Base-by-base conservation (phyloP, 2,888 invertebrate genomes). In the Conomelus anceps region DNA sequence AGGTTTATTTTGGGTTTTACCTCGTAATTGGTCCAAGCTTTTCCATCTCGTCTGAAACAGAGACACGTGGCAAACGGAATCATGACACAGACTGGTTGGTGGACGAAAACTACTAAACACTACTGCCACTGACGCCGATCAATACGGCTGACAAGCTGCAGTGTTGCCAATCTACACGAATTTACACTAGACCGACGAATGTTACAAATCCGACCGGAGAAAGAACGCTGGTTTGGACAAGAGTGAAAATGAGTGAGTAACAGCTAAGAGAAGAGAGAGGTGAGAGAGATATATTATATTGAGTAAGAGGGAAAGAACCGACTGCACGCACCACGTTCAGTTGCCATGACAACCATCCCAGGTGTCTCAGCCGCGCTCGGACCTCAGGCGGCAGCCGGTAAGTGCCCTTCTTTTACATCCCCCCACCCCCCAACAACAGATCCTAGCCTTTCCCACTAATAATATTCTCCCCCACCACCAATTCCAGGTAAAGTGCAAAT, bases 61-160 rank as follows among this genome's bases (percentile, higher is more conserved):
- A 89, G 26, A 23, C 89, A 89, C 84, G 89, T 89, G 88, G 89
- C 85, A 84, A 89, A 89, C 29, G 89, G 89, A 13, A 89, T 89
- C 89, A 89, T 89, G 88, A 34, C 88, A 86, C 29, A 26, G 11
- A 29, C 13, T n/a, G n/a, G n/a, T n/a, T n/a, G 3, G 88, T 23
- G 26, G 34, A n/a, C 22, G 63, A 41, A 63, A 63, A 63, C n/a
- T 63, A 63, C 63, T 63, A 63, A 63, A 63, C 63, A 63, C 63
- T 63, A 63, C 63, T 63, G 11, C n/a, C 13, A 41, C 13, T 17
- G 63, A 20, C 1, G 63, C 7, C 63, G 63, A 63, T 63, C 63
- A 63, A 63, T 63, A 63, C 0, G 41, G n/a, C n/a, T n/a, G n/a
- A 63, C 63, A 17, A 20, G n/a, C 4, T n/a, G 63, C 63, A 63